Percentiles rank a stretch among this genome's conserved stretches.
These are phyloP conservation scores for Epinephelus fuscoguttatus DNA, from an alignment of 2,113 vertebrate genomes.

Conservation along the genomic window DNA sequence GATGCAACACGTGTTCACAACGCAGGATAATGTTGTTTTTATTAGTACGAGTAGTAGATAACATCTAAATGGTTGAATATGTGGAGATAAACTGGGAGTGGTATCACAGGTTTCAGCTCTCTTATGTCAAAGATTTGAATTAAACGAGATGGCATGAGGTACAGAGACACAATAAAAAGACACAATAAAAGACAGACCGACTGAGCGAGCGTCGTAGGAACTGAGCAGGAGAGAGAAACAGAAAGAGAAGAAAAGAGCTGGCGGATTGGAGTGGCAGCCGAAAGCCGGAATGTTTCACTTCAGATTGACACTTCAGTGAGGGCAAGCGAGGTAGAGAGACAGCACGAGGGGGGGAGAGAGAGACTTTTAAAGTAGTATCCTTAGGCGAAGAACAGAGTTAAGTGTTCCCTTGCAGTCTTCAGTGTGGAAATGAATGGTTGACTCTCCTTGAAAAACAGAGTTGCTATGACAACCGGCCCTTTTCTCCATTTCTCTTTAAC, in stretches of 20 bases:
- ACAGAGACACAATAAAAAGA: not conserved
- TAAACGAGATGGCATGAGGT: not conserved
- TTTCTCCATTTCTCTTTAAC: conserved; percentile 65
- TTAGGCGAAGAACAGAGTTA: conserved; percentile 82
- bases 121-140: not conserved
- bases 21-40: conserved; percentile 3
- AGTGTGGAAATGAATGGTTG: conserved; percentile 82
- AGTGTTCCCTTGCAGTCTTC: conserved; percentile 82
- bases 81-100: not conserved
- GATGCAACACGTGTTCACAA: conserved; percentile 36
- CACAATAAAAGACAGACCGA: conserved; percentile 3
- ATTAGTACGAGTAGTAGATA: not conserved
- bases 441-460: conserved; percentile 81
- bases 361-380: conserved; percentile 79
- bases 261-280: conserved; percentile 61
- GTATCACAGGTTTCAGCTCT: not conserved
- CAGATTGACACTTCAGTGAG: conserved; percentile 69
- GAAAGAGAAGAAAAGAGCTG: conserved; percentile 34
- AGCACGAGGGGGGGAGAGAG: conserved; percentile 26
- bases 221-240: not conserved
- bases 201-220: not conserved
- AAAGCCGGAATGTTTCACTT: conserved; percentile 72
- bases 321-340: conserved; percentile 39
- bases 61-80: not conserved
- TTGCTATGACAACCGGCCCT: conserved; percentile 85